A percentile compares a stretch with the other conserved stretches of the same genome.
Conservation (phyloP, 1,140 invertebrate species). For the Papilio machaon region DNA sequence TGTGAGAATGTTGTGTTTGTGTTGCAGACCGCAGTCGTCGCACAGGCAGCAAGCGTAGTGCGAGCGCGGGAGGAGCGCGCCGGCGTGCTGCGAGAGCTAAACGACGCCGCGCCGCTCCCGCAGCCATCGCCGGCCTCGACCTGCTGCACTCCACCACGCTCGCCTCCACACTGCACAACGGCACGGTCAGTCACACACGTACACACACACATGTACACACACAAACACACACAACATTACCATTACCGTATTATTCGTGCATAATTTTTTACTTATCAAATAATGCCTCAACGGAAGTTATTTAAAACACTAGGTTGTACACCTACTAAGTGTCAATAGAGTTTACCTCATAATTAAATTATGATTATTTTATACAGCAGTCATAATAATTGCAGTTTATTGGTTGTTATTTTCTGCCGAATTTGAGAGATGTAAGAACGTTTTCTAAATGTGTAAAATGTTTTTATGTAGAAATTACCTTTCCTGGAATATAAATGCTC, state of each 20-base stretch:
- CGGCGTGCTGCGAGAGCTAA: conserved; percentile 65
- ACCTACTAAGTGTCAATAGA: neutral
- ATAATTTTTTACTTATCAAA: conserved; percentile 28
- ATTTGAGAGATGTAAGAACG: too few species aligned
- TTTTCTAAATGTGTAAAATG: neutral
- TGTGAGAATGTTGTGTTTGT: neutral
- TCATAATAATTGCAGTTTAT: too few species aligned
- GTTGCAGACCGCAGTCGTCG: conserved; percentile 67
- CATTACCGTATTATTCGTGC: conserved; percentile 22
- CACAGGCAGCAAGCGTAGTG: conserved; percentile 71
- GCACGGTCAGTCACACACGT: conserved; percentile 66
- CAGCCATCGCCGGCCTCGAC: conserved; percentile 91
- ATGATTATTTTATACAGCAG: neutral
- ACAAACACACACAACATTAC: neutral
- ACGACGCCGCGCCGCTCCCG: conserved; percentile 67
- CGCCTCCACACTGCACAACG: conserved; percentile 87
- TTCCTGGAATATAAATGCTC: neutral
- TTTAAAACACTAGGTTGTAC: conserved; percentile 27
- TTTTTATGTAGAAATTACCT: neutral
- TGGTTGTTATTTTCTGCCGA: too few species aligned
- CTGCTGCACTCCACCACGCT: conserved; percentile 95
- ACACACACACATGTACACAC: neutral
- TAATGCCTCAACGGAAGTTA: conserved; percentile 13
- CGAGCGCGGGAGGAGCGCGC: conserved; percentile 73
- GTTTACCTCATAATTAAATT: neutral